Evolutionary conservation across 2,888 invertebrate genomes (phyloP).

Genomic region (Mactromeris polynyma): DNA sequence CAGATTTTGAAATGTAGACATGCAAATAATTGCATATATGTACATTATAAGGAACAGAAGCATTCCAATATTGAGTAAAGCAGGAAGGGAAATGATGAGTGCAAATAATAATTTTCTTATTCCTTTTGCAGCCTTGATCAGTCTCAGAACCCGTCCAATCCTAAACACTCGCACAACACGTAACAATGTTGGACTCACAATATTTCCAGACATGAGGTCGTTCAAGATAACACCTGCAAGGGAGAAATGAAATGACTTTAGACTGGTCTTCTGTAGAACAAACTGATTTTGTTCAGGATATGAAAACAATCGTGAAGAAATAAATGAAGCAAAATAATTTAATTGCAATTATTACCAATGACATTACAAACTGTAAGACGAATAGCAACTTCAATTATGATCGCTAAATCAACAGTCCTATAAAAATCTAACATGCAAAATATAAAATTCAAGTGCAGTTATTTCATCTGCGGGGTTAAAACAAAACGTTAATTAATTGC

Average conservation of each 20-base stretch:
- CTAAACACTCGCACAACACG: constrained; percentile 97
- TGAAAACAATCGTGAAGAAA: background rate
- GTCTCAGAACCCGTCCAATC: constrained; percentile 96
- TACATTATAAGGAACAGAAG: constrained; percentile 96
- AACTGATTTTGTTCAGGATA: too few species aligned
- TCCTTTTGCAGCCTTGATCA: constrained; percentile 98
- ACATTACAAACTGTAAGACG: background rate
- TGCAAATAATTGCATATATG: constrained; percentile 98
- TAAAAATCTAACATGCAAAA: constrained; percentile 12
- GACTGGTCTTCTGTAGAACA: background rate
- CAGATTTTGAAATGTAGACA: constrained; percentile 97
- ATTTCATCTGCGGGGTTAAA: constrained; percentile 6
- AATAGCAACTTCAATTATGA: background rate
- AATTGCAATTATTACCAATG: background rate
- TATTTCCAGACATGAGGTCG: constrained; percentile 96
- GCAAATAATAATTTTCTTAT: constrained; percentile 98
- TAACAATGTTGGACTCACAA: constrained; percentile 96
- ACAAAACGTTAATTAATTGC: constrained; percentile 26
- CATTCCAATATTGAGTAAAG: constrained; percentile 98
- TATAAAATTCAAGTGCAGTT: constrained; percentile 8
- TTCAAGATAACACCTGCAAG: constrained; percentile 93
- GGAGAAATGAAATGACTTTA: background rate
- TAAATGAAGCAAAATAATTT: background rate
- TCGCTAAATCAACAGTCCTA: background rate
- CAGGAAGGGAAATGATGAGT: constrained; percentile 97